A percentile compares a stretch with the other conserved stretches of the same genome.
phyloP scores from a whole-genome alignment of 2,797 vertebrate species.

The Danio kyathit region DNA sequence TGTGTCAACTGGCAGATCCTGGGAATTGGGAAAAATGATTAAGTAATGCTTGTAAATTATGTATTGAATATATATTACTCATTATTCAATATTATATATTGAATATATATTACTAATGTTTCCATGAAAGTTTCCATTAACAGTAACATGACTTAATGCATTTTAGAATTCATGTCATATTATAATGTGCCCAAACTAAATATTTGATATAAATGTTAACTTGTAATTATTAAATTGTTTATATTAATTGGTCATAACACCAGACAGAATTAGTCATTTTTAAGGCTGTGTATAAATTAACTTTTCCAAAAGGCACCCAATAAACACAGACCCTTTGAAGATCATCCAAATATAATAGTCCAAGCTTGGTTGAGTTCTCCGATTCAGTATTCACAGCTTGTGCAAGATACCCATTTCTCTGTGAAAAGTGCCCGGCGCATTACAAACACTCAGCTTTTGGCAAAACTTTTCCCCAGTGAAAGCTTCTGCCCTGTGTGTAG shows the following conservation, averaged over 20 bases:
- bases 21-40: no score
- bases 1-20: no score
- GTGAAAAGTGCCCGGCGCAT: constrained; percentile 25
- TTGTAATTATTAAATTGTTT: background rate
- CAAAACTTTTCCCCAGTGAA: constrained; percentile 19
- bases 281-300: constrained; percentile 18
- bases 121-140: background rate
- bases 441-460: constrained; percentile 38
- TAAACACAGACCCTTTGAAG: constrained; percentile 42
- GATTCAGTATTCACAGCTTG: constrained; percentile 33
- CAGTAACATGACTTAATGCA: background rate
- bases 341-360: constrained; percentile 41
- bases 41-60: no score
- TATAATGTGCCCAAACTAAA: background rate
- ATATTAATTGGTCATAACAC: background rate
- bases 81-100: no score
- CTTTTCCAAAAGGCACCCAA: constrained; percentile 26
- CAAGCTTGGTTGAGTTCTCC: constrained; percentile 28
- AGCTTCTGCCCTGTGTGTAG: constrained; percentile 26
- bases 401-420: constrained; percentile 47
- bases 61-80: no score
- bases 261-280: background rate
- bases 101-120: no score
- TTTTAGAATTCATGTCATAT: no score
- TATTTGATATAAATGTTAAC: background rate